Evolutionary conservation across 92 coral and sea anemone genomes (phyloP).

Genomic region (Phymanthus crucifer): DNA sequence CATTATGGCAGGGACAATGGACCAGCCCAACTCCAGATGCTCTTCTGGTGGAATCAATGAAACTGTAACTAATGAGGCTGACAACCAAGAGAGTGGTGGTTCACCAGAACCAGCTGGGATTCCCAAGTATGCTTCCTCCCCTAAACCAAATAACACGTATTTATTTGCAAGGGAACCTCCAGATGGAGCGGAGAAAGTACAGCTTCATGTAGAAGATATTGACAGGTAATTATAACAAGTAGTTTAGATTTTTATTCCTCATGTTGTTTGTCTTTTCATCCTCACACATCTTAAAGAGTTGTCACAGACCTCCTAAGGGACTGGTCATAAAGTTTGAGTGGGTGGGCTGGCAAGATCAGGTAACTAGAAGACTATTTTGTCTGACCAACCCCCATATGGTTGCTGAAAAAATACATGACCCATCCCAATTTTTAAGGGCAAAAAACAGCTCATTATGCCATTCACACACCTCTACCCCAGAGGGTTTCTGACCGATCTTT

Average conservation of each 20-base stretch:
- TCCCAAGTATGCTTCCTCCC: slow-evolving; percentile 91
- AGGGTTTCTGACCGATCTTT: too few relatives aligned
- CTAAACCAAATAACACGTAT: slow-evolving; percentile 88
- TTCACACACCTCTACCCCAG: too few relatives aligned
- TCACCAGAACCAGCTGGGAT: slow-evolving; percentile 78
- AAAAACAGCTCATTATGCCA: too few relatives aligned
- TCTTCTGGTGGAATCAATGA: slow-evolving; percentile 62
- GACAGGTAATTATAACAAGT: slow-evolving; percentile 43
- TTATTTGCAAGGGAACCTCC: slow-evolving; percentile 96
- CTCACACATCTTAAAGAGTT: too few relatives aligned
- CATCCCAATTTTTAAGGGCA: too few relatives aligned
- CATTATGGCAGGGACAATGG: slow-evolving; percentile 67
- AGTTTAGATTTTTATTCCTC: background rate
- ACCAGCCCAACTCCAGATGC: slow-evolving; percentile 77
- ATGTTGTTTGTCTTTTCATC: background rate
- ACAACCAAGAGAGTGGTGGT: slow-evolving; percentile 56
- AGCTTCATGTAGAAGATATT: slow-evolving; percentile 78
- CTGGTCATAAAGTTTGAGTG: too few relatives aligned
- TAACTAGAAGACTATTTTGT: too few relatives aligned
- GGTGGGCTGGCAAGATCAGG: too few relatives aligned
- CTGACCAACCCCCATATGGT: too few relatives aligned
- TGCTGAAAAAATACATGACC: too few relatives aligned
- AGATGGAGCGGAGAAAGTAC: slow-evolving; percentile 98
- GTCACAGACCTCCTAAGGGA: too few relatives aligned
- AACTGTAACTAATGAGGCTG: slow-evolving; percentile 12